A percentile compares a stretch with the other conserved stretches of the same genome.
Evolutionary conservation across 2,113 vertebrate species (phyloP).

Genomic region (Pan paniscus): DNA sequence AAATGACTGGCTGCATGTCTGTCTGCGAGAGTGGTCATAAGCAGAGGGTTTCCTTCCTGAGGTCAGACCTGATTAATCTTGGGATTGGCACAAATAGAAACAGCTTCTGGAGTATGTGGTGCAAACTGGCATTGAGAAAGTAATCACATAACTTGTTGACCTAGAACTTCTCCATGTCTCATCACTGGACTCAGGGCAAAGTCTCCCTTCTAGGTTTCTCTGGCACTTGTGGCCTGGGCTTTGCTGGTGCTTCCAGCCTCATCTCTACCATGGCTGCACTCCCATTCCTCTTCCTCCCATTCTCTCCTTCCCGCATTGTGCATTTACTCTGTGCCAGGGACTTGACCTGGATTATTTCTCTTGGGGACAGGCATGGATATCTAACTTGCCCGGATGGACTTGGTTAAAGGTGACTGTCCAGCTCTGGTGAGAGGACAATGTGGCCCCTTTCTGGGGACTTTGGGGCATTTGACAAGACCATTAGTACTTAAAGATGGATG

Average conservation of each 20-base stretch:
- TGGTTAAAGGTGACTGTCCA: not conserved
- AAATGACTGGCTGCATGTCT: not conserved
- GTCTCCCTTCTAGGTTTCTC: too few species aligned
- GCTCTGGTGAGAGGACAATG: not conserved
- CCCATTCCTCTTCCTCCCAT: too few species aligned
- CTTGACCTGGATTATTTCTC: not conserved
- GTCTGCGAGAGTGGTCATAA: not conserved
- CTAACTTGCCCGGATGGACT: not conserved
- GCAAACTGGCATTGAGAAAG: not conserved
- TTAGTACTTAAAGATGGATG: not conserved
- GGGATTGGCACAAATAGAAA: not conserved
- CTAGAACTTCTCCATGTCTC: not conserved
- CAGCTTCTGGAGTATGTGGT: not conserved
- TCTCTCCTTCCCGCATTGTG: not conserved
- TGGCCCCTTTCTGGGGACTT: not conserved
- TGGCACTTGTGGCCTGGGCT: fast-evolving
- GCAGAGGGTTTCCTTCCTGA: not conserved
- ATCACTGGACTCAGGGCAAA: not conserved
- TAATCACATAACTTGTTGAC: not conserved
- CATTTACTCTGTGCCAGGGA: not conserved
- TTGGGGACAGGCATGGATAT: not conserved
- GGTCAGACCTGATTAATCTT: not conserved
- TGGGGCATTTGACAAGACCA: not conserved
- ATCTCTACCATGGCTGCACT: fast-evolving
- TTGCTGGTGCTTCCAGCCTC: not conserved